Evolutionary conservation across 2,113 vertebrate genomes (phyloP).

Genomic region (Haemorhous mexicanus): DNA sequence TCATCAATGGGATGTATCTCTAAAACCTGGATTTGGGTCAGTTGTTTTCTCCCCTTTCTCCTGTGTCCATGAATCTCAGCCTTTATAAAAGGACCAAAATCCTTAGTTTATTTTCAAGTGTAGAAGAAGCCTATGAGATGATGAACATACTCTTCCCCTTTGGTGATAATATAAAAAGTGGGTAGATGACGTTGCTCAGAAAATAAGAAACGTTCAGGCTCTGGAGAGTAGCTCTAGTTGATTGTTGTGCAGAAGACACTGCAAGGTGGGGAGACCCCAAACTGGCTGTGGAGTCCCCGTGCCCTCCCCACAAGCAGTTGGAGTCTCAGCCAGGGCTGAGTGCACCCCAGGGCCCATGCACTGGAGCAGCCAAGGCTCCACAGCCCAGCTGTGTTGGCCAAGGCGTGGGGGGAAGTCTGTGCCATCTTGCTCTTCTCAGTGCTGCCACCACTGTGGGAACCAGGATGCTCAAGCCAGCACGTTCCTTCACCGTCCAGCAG

Average conservation of each 20-base stretch:
- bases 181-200: neutral
- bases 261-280: neutral
- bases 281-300: neutral
- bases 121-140: slow-evolving; percentile 14
- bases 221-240: neutral
- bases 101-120: slow-evolving; percentile 14
- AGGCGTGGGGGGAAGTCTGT: neutral
- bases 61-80: slow-evolving; percentile 30
- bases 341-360: fast-evolving
- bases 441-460: neutral
- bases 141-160: neutral
- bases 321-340: neutral
- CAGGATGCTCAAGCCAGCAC: fast-evolving
- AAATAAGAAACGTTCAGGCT: neutral
- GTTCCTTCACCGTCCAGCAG: neutral
- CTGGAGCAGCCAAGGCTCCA: neutral
- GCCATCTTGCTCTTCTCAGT: neutral
- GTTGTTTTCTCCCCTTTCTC: neutral
- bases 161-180: neutral
- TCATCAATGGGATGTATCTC: slow-evolving; percentile 99
- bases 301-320: neutral
- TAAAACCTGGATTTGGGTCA: slow-evolving; percentile 61
- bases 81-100: slow-evolving; percentile 44
- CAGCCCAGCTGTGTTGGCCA: fast-evolving
- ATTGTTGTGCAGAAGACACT: neutral